Conservation (phyloP, 1,140 invertebrate species). For the Bombus turneri region DNA sequence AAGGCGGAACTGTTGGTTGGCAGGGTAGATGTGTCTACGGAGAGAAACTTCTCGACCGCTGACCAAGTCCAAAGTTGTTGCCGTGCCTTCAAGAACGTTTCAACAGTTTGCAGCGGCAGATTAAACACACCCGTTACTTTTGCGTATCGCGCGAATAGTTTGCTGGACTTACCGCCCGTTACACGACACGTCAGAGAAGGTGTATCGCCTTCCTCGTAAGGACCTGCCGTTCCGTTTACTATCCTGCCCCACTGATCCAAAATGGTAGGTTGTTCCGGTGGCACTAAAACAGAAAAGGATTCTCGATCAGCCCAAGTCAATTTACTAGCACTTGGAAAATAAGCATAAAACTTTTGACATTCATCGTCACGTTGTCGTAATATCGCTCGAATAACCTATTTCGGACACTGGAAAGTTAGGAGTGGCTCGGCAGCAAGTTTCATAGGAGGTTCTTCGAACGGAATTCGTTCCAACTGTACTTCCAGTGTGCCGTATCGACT, state of each 20-base stretch:
- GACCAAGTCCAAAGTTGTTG: neutral
- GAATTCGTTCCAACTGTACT: slow-evolving; percentile 23
- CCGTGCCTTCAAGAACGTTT: neutral
- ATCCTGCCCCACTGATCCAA: slow-evolving; percentile 89
- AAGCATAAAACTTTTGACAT: neutral
- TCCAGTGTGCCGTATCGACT: slow-evolving; percentile 42
- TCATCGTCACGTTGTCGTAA: neutral
- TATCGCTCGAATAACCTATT: neutral
- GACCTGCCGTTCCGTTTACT: slow-evolving; percentile 88
- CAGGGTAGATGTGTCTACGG: neutral
- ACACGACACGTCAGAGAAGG: slow-evolving; percentile 85
- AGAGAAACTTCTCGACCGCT: neutral
- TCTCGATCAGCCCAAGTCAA: neutral
- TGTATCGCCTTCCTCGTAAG: slow-evolving; percentile 85
- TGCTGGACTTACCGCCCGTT: slow-evolving; percentile 83
- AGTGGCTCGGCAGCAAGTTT: neutral
- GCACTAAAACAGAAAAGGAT: slow-evolving; percentile 85
- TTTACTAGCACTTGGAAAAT: neutral
- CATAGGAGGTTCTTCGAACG: neutral
- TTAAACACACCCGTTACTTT: neutral
- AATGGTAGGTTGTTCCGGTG: slow-evolving; percentile 92
- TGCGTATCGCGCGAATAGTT: neutral
- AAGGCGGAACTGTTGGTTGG: neutral
- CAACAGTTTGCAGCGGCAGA: neutral
- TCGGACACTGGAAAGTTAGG: neutral